Evolutionary conservation across 2,888 invertebrate species (phyloP).

Genomic region (Hydrotaea diabolus): DNA sequence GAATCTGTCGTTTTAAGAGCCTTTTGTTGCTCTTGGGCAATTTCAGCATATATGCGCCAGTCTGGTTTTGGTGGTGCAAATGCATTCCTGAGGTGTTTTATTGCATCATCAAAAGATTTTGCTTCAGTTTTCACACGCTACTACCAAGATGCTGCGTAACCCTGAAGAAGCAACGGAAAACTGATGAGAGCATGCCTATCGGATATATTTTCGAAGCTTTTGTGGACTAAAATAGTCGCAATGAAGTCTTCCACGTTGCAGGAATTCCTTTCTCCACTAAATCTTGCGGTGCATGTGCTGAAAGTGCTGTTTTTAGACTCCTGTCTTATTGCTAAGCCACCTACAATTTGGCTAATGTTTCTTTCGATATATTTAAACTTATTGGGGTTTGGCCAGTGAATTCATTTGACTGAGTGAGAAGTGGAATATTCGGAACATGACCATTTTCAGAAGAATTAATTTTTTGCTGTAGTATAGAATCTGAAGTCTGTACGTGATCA

Average conservation of each 20-base stretch:
- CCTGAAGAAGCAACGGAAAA: background rate
- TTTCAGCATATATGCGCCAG: slow-evolving; percentile 47
- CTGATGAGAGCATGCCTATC: background rate
- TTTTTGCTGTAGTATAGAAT: background rate
- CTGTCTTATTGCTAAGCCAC: slow-evolving; percentile 22
- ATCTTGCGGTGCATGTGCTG: slow-evolving; percentile 41
- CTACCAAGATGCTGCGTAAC: background rate
- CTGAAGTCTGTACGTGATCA: background rate
- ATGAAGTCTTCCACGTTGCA: slow-evolving; percentile 52
- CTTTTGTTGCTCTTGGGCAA: slow-evolving; percentile 40
- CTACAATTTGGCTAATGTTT: background rate
- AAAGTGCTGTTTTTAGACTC: slow-evolving; percentile 1
- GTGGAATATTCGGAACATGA: background rate
- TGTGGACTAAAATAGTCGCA: slow-evolving; percentile 40
- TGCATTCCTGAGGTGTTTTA: slow-evolving; percentile 30
- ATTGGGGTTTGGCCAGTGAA: background rate
- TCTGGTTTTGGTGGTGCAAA: slow-evolving; percentile 55
- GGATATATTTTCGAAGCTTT: slow-evolving; percentile 21
- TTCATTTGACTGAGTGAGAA: background rate
- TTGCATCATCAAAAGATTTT: slow-evolving; percentile 27
- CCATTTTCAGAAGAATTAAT: background rate
- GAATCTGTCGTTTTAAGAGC: slow-evolving; percentile 37
- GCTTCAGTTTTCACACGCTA: slow-evolving; percentile 10
- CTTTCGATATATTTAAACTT: background rate
- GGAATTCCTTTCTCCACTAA: slow-evolving; percentile 42